A percentile compares a stretch with the other conserved stretches of the same genome.
Conservation (phyloP, 2,888 invertebrate genomes). For the Chloroclystis v-ata region DNA sequence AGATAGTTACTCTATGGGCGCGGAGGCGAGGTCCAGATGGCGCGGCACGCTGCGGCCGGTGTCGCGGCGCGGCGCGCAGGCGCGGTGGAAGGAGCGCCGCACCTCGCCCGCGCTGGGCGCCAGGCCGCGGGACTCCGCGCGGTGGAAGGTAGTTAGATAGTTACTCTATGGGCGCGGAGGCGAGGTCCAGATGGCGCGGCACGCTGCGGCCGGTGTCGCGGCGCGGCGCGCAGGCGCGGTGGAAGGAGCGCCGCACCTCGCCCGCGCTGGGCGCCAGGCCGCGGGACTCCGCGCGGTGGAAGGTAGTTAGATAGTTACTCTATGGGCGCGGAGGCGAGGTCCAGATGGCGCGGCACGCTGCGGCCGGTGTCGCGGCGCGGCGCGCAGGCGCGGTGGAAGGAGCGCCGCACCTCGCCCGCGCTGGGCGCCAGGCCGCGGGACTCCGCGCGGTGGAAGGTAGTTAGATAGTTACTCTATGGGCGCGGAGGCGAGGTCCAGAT, state of each 20-base stretch:
- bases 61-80: conserved; percentile 50
- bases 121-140: conserved; percentile 23
- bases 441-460: too few species aligned
- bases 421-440: not conserved
- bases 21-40: conserved; percentile 69
- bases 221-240: conserved; percentile 52
- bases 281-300: too few species aligned
- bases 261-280: conserved; percentile 32
- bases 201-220: conserved; percentile 68
- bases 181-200: conserved; percentile 64
- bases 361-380: conserved; percentile 55
- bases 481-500: conserved; percentile 66
- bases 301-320: conserved; percentile 20
- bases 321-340: conserved; percentile 50
- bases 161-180: too few species aligned
- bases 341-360: conserved; percentile 76
- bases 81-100: conserved; percentile 66
- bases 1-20: conserved; percentile 28
- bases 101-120: conserved; percentile 42
- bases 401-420: conserved; percentile 55
- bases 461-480: conserved; percentile 27
- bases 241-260: conserved; percentile 63
- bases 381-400: conserved; percentile 63
- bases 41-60: conserved; percentile 72
- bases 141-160: conserved; percentile 60